Evolutionary conservation across 2,113 vertebrate species (phyloP), one percentile per base, ranked within the genome.

Genomic region (Pterocles burchelli): DNA sequence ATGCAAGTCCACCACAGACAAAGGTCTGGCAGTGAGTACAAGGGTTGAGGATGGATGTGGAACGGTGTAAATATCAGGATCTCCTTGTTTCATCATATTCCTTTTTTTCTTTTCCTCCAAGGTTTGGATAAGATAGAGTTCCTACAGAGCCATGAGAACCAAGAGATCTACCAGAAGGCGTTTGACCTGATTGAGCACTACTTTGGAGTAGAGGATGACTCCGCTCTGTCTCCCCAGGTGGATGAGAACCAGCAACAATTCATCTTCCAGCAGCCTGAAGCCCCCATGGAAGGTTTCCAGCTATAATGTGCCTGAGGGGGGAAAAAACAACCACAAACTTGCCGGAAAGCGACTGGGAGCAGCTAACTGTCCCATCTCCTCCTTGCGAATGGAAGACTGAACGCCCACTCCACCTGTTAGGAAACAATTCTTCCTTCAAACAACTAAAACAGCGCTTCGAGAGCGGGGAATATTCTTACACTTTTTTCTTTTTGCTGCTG

Each of bases 161-260:
- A 99, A 92, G 99, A 99, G 96, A 99, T 99, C 97, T 99, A 99
- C 98, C 99, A 99, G 98, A 99, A 99, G 96, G 99, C 99, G 61
- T 99, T 99, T 24, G 99, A 99, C 91, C 94, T 99, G 70, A 99
- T 99, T 1, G 99, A 99, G 98, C 99, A 99, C 97, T 99, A 99
- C 96, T 99, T 99, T 19, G 99, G 99, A 3, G 99, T 99, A 65
- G 99, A 99, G 92, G 99, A 99, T 1, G 99, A 99, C 66, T 97
- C 98, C 1, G 96, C 96, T 43, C 96, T 99, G 65, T 99, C 99
- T 57, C 99, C 99, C 7, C 99, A 99, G 91, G 99, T 99, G 94
- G 99, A 99, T 22, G 99, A 99, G 91, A 98, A 98, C 92, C 99
- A 99, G 91, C 99, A 99, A 98, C 99, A 99, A 97, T 99, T 98